phyloP scores from a whole-genome alignment of 2,797 vertebrate species.

The Sarcophilus harrisii region DNA sequence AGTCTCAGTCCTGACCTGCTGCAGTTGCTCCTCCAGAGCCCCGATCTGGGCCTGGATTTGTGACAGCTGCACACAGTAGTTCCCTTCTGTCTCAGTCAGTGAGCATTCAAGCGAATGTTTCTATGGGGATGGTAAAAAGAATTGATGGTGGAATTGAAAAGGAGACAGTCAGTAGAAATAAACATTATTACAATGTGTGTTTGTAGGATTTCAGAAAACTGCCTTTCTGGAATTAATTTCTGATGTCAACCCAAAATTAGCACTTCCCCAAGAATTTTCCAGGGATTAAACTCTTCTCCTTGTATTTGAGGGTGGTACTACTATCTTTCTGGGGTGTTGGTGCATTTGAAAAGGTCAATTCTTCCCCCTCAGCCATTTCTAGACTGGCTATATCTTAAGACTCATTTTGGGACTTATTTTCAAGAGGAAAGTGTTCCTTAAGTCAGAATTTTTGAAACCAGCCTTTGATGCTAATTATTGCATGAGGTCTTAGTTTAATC shows the following conservation, averaged over 20 bases:
- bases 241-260: neutral
- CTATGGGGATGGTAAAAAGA: constrained; percentile 48
- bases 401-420: neutral
- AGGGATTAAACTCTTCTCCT: neutral
- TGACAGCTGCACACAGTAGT: constrained; percentile 76
- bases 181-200: neutral
- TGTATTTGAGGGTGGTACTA: neutral
- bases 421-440: neutral
- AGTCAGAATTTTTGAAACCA: neutral
- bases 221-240: neutral
- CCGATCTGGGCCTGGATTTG: constrained; percentile 79
- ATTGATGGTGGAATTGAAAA: neutral
- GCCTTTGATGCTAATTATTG: neutral
- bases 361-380: neutral
- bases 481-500: neutral
- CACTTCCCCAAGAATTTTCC: constrained; percentile 18
- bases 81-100: constrained; percentile 75
- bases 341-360: neutral
- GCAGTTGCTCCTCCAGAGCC: constrained; percentile 79
- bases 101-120: constrained; percentile 81
- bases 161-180: neutral
- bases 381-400: neutral
- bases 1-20: constrained; percentile 76
- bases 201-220: neutral
- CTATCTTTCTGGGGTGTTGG: neutral